A percentile compares a stretch with the other conserved stretches of the same genome.
Conservation (phyloP, 2,113 vertebrate genomes). For the Polyodon spathula region DNA sequence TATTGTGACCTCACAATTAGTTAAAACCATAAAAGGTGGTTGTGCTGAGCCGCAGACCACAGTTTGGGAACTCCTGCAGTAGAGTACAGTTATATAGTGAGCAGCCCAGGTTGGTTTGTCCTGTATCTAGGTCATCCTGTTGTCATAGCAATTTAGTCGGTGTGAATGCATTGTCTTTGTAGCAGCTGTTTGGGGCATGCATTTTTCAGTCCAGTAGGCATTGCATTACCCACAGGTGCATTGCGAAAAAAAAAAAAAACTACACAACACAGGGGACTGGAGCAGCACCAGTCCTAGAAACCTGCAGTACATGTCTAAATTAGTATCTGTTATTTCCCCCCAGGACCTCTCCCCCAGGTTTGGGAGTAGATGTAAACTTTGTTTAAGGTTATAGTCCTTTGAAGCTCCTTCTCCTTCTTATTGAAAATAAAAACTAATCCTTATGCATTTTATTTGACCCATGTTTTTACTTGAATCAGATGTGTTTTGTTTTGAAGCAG, state of each 20-base stretch:
- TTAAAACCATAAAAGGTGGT: too few relatives aligned
- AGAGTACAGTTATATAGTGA: too few relatives aligned
- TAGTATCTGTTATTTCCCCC: too few relatives aligned
- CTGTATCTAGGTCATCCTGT: neutral
- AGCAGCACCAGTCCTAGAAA: neutral
- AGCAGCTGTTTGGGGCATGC: slow-evolving; percentile 7
- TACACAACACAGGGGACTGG: neutral
- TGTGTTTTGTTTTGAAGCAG: neutral
- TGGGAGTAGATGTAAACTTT: too few relatives aligned
- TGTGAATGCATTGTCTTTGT: neutral
- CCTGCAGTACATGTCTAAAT: neutral
- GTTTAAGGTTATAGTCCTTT: too few relatives aligned
- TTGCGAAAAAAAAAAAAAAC: neutral
- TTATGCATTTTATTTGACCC: too few relatives aligned
- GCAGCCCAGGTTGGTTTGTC: neutral
- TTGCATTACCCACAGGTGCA: neutral
- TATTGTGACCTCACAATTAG: too few relatives aligned
- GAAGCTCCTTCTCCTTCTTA: too few relatives aligned
- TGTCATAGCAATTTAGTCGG: slow-evolving; percentile 3
- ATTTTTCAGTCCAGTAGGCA: slow-evolving; percentile 9
- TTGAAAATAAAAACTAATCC: too few relatives aligned
- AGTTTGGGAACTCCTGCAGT: too few relatives aligned
- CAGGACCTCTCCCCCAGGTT: too few relatives aligned
- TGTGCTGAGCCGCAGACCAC: neutral
- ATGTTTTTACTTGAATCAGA: neutral